A percentile compares a stretch with the other conserved stretches of the same genome.
These are phyloP conservation scores for Hippocampus guttulatus DNA, from an alignment of 2,113 vertebrate genomes.

Conservation along the genomic window DNA sequence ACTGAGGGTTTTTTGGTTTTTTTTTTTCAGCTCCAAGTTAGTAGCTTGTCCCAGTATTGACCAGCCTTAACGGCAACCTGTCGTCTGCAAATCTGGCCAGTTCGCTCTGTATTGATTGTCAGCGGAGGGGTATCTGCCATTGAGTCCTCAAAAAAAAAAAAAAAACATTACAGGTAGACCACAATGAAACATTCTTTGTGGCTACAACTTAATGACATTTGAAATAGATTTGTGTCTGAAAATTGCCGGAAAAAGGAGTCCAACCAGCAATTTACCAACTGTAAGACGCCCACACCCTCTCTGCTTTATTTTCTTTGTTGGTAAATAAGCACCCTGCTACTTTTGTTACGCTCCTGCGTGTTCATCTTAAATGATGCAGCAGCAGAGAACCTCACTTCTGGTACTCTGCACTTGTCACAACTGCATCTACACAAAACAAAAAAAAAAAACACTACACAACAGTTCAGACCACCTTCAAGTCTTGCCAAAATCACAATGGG, in stretches of 20 bases:
- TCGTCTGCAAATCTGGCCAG: constrained; percentile 33
- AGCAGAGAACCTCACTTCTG: not conserved
- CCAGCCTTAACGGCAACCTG: constrained; percentile 20
- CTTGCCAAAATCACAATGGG: not conserved
- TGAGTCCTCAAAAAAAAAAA: not conserved
- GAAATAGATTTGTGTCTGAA: not conserved
- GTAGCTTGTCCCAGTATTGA: constrained; percentile 28
- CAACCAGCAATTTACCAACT: constrained; percentile 2
- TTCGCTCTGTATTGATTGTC: constrained; percentile 22
- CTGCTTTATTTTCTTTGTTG: not conserved
- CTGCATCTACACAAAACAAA: not conserved
- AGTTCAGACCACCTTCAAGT: not conserved
- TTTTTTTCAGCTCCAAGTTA: constrained; percentile 21
- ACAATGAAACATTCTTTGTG: not conserved
- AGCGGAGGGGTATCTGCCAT: constrained; percentile 1
- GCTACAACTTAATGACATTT: not conserved
- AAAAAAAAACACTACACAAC: not conserved
- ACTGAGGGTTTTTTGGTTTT: not conserved
- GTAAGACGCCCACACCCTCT: not conserved
- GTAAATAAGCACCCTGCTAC: not conserved
- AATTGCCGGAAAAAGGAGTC: not conserved
- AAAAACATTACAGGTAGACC: constrained; percentile 10
- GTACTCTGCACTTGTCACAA: not conserved
- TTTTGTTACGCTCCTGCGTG: not conserved
- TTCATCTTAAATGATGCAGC: not conserved